A percentile compares a stretch with the other conserved stretches of the same genome.
Conservation (phyloP, 2,888 invertebrate genomes). For the Nemoura dubitans region DNA sequence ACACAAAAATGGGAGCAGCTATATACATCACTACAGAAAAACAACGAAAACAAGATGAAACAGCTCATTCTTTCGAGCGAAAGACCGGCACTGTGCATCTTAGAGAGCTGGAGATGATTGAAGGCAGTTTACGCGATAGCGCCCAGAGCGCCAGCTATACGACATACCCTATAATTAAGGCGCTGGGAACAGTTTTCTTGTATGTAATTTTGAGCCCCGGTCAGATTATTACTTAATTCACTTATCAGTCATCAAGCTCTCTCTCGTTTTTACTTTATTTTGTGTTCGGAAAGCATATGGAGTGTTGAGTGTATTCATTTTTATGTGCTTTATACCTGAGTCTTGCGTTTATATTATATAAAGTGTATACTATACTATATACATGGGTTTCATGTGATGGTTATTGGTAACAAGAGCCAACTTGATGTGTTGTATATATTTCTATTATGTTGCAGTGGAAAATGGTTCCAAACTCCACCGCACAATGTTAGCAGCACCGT, state of each 20-base stretch:
- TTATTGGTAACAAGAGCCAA: no score
- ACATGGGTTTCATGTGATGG: no score
- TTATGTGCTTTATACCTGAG: background rate
- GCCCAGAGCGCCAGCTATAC: slow-evolving; percentile 31
- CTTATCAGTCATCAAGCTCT: slow-evolving; percentile 44
- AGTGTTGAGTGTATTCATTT: background rate
- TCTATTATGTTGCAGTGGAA: no score
- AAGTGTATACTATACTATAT: no score
- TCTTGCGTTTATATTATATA: no score
- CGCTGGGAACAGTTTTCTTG: slow-evolving; percentile 41
- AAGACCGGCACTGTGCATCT: background rate
- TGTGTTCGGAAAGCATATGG: background rate
- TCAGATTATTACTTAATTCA: slow-evolving; percentile 49
- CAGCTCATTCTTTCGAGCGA: background rate
- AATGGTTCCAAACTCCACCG: no score
- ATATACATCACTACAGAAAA: no score
- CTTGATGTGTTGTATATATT: no score
- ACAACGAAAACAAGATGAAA: no score
- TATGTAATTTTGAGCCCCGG: slow-evolving; percentile 43
- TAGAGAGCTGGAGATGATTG: slow-evolving; percentile 10
- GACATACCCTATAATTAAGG: slow-evolving; percentile 44
- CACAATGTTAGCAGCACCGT: no score
- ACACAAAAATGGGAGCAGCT: background rate
- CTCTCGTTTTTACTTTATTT: slow-evolving; percentile 18
- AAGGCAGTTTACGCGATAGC: slow-evolving; percentile 29